phyloP scores from a whole-genome alignment of 2,797 vertebrate species.

The Platalea minor region DNA sequence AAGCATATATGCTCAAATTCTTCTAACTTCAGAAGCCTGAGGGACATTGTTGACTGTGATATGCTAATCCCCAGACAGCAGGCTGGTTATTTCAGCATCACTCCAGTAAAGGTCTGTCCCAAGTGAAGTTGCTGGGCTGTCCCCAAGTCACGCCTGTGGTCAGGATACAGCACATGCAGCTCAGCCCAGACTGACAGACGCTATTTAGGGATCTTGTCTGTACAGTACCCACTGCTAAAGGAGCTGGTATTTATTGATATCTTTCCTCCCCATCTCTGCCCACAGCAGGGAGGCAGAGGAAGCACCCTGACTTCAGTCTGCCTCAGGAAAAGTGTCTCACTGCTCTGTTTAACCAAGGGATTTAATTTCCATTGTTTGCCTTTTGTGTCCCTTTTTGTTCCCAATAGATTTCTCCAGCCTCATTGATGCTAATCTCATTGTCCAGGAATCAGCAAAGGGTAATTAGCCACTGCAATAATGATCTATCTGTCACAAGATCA shows the following conservation, averaged over 20 bases:
- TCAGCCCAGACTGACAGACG: not conserved
- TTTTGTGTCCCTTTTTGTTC: not conserved
- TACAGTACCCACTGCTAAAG: not conserved
- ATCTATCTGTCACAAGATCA: slow-evolving; percentile 4
- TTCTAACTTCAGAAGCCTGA: not conserved
- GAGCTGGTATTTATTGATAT: accelerated
- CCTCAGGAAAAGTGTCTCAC: not conserved
- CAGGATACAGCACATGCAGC: not conserved
- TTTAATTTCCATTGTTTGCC: slow-evolving; percentile 18
- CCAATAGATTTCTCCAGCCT: not conserved
- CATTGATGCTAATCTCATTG: not conserved
- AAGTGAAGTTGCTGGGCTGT: not conserved
- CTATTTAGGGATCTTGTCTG: not conserved
- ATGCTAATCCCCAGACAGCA: accelerated
- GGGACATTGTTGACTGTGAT: accelerated
- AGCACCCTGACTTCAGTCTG: not conserved
- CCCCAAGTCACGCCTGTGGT: not conserved
- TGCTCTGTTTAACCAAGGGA: not conserved
- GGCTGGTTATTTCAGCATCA: accelerated
- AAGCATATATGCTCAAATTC: not conserved
- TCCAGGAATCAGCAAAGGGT: slow-evolving; percentile 19
- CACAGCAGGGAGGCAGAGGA: not conserved
- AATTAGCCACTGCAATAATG: slow-evolving; percentile 1
- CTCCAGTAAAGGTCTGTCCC: not conserved
- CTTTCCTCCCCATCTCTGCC: not conserved